Evolutionary conservation across 2,113 vertebrate genomes (phyloP).

Genomic region (Platycercus adscitus): DNA sequence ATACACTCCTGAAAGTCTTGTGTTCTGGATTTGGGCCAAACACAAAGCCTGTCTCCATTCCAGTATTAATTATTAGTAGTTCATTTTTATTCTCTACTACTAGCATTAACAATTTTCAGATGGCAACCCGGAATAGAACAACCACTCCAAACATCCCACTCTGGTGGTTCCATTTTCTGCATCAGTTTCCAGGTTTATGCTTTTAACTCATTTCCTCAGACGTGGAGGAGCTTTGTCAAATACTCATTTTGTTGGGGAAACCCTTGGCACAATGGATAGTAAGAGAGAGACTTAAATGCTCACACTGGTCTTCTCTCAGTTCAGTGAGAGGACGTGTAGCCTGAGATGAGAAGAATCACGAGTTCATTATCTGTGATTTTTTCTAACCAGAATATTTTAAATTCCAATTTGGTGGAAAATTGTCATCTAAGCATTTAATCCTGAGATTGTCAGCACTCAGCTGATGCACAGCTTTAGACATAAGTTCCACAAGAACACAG

Average conservation of each 20-base stretch:
- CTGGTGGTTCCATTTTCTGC: slow-evolving; percentile 17
- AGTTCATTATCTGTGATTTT: not conserved
- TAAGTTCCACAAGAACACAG: not conserved
- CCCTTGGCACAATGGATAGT: not conserved
- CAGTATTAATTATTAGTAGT: slow-evolving; percentile 34
- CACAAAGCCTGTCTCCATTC: slow-evolving; percentile 7
- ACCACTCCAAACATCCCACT: not conserved
- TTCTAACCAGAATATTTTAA: not conserved
- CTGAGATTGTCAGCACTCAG: not conserved
- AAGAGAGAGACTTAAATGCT: not conserved
- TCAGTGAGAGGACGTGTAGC: not conserved
- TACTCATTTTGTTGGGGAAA: not conserved
- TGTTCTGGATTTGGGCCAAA: slow-evolving; percentile 5
- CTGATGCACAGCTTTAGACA: not conserved
- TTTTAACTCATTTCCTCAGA: not conserved
- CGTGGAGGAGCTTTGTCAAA: not conserved
- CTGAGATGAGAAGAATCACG: not conserved
- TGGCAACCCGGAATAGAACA: slow-evolving; percentile 8
- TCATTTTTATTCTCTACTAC: slow-evolving; percentile 19
- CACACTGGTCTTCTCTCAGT: not conserved
- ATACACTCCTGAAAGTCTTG: not conserved
- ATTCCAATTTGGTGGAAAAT: not conserved
- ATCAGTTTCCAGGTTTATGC: not conserved
- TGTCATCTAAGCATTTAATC: not conserved
- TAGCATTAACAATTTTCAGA: slow-evolving; percentile 37